Evolutionary conservation across 2,113 vertebrate genomes (phyloP), one percentile per base, ranked within the genome.

Genomic region (Telmatochromis brachygnathus): DNA sequence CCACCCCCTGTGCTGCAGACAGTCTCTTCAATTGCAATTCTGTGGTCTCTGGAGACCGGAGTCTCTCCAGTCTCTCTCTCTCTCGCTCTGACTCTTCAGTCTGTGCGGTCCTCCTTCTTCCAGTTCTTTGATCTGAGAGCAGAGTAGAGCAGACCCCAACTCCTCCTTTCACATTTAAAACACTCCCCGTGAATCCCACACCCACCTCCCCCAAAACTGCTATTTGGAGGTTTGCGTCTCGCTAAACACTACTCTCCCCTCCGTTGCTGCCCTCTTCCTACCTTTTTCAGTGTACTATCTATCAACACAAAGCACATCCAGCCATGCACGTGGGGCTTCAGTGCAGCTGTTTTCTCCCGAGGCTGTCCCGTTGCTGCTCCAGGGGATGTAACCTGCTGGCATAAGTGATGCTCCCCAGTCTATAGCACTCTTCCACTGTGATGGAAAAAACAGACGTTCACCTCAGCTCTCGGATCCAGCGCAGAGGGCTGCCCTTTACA

Each of bases 261-360:
- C 86, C 70, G 68, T 88, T 88, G 81, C 86, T 87, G 89, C 88
- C 85, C 84, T 54, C 65, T 81, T 87, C 56, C 77, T 88, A 83
- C 51, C 68, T 85, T 81, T 82, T 60, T 51, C 19, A 60, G 84
- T 83, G 60, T 73, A 12, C 87, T 84, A 79, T 77, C 85, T 84
- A 92, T 87, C 86, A 94, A 87, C 89, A 90, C 91, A 93, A 94
- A 94, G 94, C 91, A 68, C 92, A 93, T 87, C 84, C 87, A 80
- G 75, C 53, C 84, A 15, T 81, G 81, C 92, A 90, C 85, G 79
- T 93, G 81, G 87, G 60, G 83, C 70, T 81, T 88, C 62, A 62
- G 83, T 88, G 84, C 85, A 60, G 70, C 55, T 58, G 88, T 87
- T 88, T 84, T 81, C 75, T 84, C 55, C 85, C 77, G 56, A 39